These are phyloP conservation scores for Cephus runcator DNA, from an alignment of 2,888 invertebrate genomes.

Conservation along the genomic window DNA sequence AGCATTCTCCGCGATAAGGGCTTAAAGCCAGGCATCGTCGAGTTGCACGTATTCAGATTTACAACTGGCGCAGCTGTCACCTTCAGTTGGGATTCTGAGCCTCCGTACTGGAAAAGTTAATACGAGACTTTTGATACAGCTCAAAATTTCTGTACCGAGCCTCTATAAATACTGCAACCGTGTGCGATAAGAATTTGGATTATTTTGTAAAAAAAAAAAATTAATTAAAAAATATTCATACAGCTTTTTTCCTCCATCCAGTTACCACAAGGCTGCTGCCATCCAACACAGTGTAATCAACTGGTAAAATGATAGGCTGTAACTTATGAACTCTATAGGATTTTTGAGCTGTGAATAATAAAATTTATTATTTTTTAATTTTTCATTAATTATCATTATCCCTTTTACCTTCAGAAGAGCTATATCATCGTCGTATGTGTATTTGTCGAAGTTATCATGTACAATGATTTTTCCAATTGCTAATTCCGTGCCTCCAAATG, in stretches of 20 bases:
- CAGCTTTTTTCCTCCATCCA: conserved; percentile 28
- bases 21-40: conserved; percentile 45
- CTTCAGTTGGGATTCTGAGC: conserved; percentile 13
- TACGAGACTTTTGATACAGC: background rate
- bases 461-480: background rate
- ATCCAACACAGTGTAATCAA: conserved; percentile 32
- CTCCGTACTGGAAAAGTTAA: background rate
- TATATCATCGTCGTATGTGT: background rate
- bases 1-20: conserved; percentile 17
- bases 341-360: conserved; percentile 37
- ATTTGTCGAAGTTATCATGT: background rate
- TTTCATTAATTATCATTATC: background rate
- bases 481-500: background rate
- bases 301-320: conserved; percentile 41
- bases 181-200: too few species aligned
- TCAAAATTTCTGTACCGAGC: background rate
- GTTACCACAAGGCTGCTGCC: conserved; percentile 33
- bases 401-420: conserved; percentile 4
- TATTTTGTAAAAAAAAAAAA: too few species aligned
- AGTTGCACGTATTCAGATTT: conserved; percentile 29
- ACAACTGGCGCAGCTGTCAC: conserved; percentile 28
- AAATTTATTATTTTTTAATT: background rate
- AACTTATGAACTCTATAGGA: conserved; percentile 33
- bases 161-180: background rate
- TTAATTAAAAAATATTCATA: background rate